A percentile compares a stretch with the other conserved stretches of the same genome.
These are phyloP conservation scores for Xiphophorus hellerii DNA, from an alignment of 2,113 vertebrate species.

Conservation along the genomic window DNA sequence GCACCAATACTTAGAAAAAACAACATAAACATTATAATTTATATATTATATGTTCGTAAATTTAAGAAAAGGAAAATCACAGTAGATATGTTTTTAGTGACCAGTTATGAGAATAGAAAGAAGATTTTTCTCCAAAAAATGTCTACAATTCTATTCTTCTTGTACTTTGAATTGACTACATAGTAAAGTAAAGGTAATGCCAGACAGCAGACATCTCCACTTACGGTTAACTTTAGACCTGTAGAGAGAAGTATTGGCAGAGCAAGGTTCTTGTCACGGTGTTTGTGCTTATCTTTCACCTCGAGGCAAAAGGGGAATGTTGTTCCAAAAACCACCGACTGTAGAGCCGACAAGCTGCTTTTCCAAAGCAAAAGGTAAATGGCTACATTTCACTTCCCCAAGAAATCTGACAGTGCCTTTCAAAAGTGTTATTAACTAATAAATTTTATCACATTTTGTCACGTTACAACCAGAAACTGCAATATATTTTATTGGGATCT, in stretches of 20 bases:
- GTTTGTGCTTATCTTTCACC: slow-evolving; percentile 1
- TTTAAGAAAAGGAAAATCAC: not conserved
- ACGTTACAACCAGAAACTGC: not conserved
- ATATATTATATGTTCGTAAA: not conserved
- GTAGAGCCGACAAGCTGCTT: not conserved
- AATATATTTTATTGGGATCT: not conserved
- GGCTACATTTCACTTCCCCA: not conserved
- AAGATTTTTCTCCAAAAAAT: not conserved
- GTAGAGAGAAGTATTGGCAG: slow-evolving; percentile 20
- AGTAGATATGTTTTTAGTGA: not conserved
- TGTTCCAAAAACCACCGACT: not conserved
- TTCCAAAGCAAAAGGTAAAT: slow-evolving; percentile 4
- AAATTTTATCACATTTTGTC: not conserved
- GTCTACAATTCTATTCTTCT: not conserved
- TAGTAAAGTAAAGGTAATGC: not conserved
- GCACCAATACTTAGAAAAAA: not conserved
- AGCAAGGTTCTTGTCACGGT: slow-evolving; percentile 13
- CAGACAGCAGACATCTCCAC: not conserved
- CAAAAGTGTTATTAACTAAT: not conserved
- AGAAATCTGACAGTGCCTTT: not conserved
- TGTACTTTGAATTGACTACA: not conserved
- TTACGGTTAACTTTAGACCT: slow-evolving; percentile 12
- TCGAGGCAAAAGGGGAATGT: slow-evolving; percentile 9
- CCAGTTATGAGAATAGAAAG: not conserved
- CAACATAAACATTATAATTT: not conserved